Evolutionary conservation across 2,113 vertebrate genomes (phyloP), one percentile per base, ranked within the genome.

Genomic region (Nycticebus coucang): DNA sequence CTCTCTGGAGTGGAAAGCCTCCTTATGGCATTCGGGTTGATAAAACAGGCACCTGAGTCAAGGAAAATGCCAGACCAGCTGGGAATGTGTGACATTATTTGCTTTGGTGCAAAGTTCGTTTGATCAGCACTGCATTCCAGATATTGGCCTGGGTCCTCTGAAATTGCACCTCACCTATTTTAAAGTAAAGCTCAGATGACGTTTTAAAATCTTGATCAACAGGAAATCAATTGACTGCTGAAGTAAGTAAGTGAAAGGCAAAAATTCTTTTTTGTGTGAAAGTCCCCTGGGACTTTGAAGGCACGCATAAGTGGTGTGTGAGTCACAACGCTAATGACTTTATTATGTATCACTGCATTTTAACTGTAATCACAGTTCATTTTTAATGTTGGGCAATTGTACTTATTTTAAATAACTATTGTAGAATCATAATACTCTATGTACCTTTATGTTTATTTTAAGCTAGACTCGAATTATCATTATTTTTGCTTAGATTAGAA

Each of bases 211-310:
- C 91, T 87, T 64, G 75, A 95, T 95, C 87, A 96, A 93, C 86
- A 95, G 91, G 91, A 97, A 98, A 93, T 79, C 62, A 78, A 50
- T 85, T 26, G 28, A 81, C 37, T 88, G 33, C 75, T 68, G 82
- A 97, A 94, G 80, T 94, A 97, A 94, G 80, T 94, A 92, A 95
- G 91, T 94, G 80, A 98, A 97, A 97, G 89, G 91, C 79, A 89
- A 95, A 95, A 95, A 78, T 94, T 95, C 75, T 74, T 95, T 97
- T 97, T 18, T 22, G 68, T 96, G 96, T 97, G 97, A 98, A 98
- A 98, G 97, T 97, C 78, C 94, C 93, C 41, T 84, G 91, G 90
- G 82, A 62, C 89, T 97, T 95, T 97, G 79, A 97, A 96, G 95
- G 66, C 75, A 95, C 89, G 84, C 93, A 88, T 55, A 21, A 7